A percentile compares a stretch with the other conserved stretches of the same genome.
Evolutionary conservation across 2,888 invertebrate species (phyloP).

Genomic region (Drosophila pseudotalamancana): DNA sequence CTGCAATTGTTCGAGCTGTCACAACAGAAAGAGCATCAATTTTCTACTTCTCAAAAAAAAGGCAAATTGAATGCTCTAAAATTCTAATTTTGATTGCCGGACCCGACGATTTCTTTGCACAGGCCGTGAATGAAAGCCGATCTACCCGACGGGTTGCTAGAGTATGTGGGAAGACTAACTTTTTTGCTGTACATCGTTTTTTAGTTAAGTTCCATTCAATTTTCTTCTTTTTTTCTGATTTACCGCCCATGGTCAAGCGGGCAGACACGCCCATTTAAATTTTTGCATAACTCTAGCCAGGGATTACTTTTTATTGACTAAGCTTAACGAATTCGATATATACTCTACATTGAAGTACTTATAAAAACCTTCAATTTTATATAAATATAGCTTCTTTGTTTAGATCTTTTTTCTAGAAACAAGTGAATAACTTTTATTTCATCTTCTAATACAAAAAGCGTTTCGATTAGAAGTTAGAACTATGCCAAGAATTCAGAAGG

Average conservation of each 20-base stretch:
- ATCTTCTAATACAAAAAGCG: too few species aligned
- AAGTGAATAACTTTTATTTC: too few species aligned
- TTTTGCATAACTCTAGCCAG: slow-evolving; percentile 11
- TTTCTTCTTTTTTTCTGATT: slow-evolving; percentile 6
- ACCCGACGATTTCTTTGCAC: background rate
- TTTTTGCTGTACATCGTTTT: slow-evolving; percentile 19
- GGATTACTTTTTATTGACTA: background rate
- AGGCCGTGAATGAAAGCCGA: too few species aligned
- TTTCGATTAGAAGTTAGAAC: too few species aligned
- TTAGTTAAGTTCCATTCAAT: background rate
- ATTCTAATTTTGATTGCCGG: background rate
- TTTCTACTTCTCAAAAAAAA: background rate
- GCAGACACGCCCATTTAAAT: slow-evolving; percentile 42
- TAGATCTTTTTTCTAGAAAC: too few species aligned
- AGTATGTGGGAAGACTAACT: background rate
- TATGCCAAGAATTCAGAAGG: background rate
- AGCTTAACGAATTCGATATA: slow-evolving; percentile 8
- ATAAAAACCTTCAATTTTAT: background rate
- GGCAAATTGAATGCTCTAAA: slow-evolving; percentile 12
- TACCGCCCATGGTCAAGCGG: slow-evolving; percentile 36
- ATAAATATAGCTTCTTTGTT: background rate
- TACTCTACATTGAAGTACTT: background rate
- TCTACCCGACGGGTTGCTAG: background rate
- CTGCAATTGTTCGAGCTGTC: slow-evolving; percentile 52
- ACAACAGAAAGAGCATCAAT: slow-evolving; percentile 33